Conservation (phyloP, 2,797 vertebrate genomes). For the Nannoperca obscura region DNA sequence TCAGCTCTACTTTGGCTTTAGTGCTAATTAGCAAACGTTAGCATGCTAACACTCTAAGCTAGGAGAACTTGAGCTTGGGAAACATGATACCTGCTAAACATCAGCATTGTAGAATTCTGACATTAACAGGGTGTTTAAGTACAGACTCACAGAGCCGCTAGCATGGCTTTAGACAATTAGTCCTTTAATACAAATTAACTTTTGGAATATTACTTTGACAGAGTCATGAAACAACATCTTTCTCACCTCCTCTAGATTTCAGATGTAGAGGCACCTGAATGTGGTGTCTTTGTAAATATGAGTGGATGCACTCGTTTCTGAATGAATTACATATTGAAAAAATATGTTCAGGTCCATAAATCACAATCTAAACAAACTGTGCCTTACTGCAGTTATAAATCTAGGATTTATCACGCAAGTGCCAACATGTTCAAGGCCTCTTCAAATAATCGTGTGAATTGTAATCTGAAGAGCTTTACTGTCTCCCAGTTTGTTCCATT, state of each 20-base stretch:
- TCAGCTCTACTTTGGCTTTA: no score
- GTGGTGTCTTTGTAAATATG: no score
- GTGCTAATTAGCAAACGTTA: background rate
- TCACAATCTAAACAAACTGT: slow-evolving; percentile 12
- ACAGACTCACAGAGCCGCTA: background rate
- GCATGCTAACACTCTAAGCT: background rate
- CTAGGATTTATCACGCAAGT: slow-evolving; percentile 19
- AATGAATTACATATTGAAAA: background rate
- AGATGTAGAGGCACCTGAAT: background rate
- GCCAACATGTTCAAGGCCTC: slow-evolving; percentile 18
- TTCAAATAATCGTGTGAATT: slow-evolving; percentile 21
- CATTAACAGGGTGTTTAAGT: background rate
- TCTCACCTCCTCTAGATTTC: background rate
- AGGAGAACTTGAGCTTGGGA: background rate
- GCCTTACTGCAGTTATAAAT: background rate
- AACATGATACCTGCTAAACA: background rate
- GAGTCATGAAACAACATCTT: background rate
- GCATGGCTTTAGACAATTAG: background rate
- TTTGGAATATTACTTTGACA: no score
- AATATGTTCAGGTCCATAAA: slow-evolving; percentile 5
- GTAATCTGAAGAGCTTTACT: background rate
- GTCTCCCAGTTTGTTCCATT: background rate
- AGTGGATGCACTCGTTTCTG: no score
- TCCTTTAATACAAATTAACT: no score
- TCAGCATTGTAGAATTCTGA: background rate